Evolutionary conservation across 2,113 vertebrate genomes (phyloP).

Genomic region (Etia nguti): DNA sequence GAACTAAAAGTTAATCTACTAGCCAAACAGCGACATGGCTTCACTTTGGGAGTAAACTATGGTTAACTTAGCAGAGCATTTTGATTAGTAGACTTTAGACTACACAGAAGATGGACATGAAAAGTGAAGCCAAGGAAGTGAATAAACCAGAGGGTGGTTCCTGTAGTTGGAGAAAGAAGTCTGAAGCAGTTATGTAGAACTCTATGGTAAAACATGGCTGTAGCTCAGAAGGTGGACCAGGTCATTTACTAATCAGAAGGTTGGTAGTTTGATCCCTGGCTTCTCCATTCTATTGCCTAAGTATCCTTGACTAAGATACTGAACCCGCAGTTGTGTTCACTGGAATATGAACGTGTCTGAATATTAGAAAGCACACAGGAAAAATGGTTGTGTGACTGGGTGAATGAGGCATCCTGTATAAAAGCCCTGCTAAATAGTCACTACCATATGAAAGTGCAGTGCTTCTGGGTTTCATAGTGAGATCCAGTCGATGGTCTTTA

Average conservation of each 20-base stretch:
- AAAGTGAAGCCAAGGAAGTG: background rate
- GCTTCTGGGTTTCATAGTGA: background rate
- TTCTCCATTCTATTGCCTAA: background rate
- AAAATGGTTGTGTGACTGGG: background rate
- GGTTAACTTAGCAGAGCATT: background rate
- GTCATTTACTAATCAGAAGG: background rate
- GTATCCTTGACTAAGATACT: background rate
- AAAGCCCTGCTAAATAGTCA: background rate
- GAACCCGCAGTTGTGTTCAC: background rate
- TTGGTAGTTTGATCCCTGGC: background rate
- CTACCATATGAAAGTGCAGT: background rate
- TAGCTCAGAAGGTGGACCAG: background rate
- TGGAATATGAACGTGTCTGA: background rate
- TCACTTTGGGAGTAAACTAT: background rate
- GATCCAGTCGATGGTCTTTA: background rate
- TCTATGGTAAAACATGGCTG: background rate
- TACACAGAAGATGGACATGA: background rate
- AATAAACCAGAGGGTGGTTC: background rate
- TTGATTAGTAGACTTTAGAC: background rate
- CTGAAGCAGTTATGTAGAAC: background rate
- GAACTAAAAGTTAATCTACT: background rate
- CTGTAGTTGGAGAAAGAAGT: background rate
- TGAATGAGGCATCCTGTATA: accelerated
- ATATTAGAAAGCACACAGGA: background rate
- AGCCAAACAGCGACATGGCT: background rate